These are phyloP conservation scores for Salticus scenicus DNA, from an alignment of 2,888 invertebrate genomes.

Conservation along the genomic window DNA sequence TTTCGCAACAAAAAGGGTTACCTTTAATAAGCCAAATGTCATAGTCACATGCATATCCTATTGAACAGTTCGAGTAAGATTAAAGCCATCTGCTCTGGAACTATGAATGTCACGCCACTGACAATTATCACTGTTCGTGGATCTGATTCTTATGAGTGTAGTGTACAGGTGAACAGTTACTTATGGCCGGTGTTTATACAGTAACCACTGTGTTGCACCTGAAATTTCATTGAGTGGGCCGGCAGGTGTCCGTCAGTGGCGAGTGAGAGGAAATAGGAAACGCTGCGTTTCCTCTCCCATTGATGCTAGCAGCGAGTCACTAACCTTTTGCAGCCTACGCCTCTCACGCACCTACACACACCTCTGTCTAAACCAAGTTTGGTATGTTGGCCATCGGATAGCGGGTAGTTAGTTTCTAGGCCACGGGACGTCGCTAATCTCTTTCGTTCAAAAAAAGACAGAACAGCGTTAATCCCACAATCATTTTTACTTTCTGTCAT, in stretches of 20 bases:
- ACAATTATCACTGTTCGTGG: neutral
- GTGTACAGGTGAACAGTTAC: conserved; percentile 2
- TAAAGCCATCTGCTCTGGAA: too few species aligned
- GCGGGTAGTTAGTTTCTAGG: neutral
- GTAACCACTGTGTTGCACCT: neutral
- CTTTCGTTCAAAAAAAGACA: too few species aligned
- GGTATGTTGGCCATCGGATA: conserved; percentile 3
- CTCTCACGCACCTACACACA: conserved; percentile 44
- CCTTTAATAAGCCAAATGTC: too few species aligned
- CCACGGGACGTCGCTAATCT: neutral
- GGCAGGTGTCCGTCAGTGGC: conserved; percentile 19
- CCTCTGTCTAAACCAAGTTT: neutral
- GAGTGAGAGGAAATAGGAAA: conserved; percentile 65
- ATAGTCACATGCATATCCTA: too few species aligned
- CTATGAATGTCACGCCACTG: neutral
- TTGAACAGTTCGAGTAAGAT: too few species aligned
- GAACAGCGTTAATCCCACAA: too few species aligned
- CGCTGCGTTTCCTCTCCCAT: conserved; percentile 60
- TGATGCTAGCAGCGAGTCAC: conserved; percentile 52
- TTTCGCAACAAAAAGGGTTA: too few species aligned
- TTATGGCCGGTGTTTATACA: neutral
- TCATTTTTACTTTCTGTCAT: too few species aligned
- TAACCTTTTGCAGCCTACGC: conserved; percentile 63
- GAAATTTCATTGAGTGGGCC: conserved; percentile 7
- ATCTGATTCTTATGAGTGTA: neutral